These are phyloP conservation scores for Laspeyria flexula DNA, from an alignment of 2,888 invertebrate species.

Conservation along the genomic window DNA sequence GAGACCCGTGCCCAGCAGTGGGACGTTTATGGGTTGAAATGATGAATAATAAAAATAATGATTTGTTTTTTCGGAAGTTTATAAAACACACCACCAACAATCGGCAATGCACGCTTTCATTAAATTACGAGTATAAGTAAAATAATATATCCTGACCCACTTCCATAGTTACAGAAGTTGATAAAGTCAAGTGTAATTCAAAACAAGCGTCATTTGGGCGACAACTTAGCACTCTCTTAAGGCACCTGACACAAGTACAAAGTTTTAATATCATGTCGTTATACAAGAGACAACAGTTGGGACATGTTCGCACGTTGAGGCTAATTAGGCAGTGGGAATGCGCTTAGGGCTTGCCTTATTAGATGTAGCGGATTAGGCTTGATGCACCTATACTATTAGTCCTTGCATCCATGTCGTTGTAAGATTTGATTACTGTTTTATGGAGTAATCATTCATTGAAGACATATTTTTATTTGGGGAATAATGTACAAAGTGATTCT, in stretches of 20 bases:
- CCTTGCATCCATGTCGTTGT: not conserved
- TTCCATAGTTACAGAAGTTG: slow-evolving; percentile 22
- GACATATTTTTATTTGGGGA: too few relatives aligned
- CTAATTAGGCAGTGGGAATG: slow-evolving; percentile 45
- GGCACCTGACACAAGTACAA: slow-evolving; percentile 43
- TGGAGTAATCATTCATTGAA: too few relatives aligned
- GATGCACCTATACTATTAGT: too few relatives aligned
- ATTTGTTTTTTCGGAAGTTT: too few relatives aligned
- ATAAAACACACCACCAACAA: not conserved
- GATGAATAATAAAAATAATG: too few relatives aligned
- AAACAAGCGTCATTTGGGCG: slow-evolving; percentile 31
- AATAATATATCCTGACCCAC: slow-evolving; percentile 12
- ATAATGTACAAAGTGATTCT: too few relatives aligned
- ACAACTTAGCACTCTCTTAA: slow-evolving; percentile 44
- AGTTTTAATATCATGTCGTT: slow-evolving; percentile 49
- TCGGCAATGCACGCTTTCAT: too few relatives aligned
- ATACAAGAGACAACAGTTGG: slow-evolving; percentile 30
- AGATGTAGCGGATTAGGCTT: slow-evolving; percentile 2
- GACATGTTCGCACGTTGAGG: slow-evolving; percentile 36
- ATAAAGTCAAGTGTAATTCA: slow-evolving; percentile 30
- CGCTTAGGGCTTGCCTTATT: slow-evolving; percentile 28
- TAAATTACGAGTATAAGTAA: not conserved
- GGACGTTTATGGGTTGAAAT: too few relatives aligned
- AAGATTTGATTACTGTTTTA: too few relatives aligned
- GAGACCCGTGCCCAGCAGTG: too few relatives aligned